Evolutionary conservation across 2,113 vertebrate species (phyloP).

Genomic region (Mus spicilegus): DNA sequence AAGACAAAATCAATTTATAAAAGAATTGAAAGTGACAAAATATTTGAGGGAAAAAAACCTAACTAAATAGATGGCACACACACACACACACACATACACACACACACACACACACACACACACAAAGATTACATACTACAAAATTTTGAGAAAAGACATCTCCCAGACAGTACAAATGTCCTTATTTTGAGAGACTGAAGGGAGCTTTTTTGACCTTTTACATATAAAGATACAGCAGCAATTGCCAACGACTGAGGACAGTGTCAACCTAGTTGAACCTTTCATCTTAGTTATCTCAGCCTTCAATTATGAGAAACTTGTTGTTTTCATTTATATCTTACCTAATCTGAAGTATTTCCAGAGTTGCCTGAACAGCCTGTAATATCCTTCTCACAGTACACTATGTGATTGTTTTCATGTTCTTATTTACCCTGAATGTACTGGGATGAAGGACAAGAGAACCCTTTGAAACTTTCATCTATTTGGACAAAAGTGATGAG

Average conservation of each 20-base stretch:
- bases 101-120: neutral
- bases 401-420: neutral
- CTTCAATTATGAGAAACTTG: neutral
- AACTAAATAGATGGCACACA: neutral
- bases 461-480: neutral
- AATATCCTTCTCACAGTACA: neutral
- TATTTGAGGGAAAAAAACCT: neutral
- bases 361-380: neutral
- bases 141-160: neutral
- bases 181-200: neutral
- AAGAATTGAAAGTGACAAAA: neutral
- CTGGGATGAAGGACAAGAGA: neutral
- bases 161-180: neutral
- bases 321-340: neutral
- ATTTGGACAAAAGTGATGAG: neutral
- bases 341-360: neutral
- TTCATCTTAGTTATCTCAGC: neutral
- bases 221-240: neutral
- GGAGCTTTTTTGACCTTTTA: neutral
- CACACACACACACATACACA: neutral
- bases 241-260: neutral
- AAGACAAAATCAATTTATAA: neutral
- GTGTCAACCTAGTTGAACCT: neutral
- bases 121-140: neutral
- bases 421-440: neutral